These are phyloP conservation scores for Nephrotoma guestfalica DNA, from an alignment of 2,888 invertebrate genomes.

Conservation along the genomic window DNA sequence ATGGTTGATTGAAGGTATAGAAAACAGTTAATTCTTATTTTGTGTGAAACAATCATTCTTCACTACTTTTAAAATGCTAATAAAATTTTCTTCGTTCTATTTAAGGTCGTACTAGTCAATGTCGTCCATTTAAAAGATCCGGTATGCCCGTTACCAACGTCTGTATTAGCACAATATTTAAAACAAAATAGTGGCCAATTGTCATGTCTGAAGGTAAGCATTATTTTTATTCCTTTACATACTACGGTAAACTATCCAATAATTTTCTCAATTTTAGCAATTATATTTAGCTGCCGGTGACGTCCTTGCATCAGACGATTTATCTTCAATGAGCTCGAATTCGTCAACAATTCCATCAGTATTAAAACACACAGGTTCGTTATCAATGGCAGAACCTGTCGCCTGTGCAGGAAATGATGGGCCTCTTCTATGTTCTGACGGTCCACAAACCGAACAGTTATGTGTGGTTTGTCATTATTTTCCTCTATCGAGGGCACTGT, in stretches of 20 bases:
- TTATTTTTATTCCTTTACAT: background rate
- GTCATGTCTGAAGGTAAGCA: constrained; percentile 62
- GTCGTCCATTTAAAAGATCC: constrained; percentile 73
- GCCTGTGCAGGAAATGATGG: constrained; percentile 28
- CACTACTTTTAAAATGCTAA: constrained; percentile 6
- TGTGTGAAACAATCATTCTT: too few species aligned
- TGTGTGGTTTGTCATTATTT: constrained; percentile 75
- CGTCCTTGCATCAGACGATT: constrained; percentile 38
- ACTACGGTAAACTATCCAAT: background rate
- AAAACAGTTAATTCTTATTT: too few species aligned
- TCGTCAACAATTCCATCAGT: constrained; percentile 19
- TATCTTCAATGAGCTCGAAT: constrained; percentile 33
- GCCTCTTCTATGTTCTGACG: constrained; percentile 16
- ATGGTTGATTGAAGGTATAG: too few species aligned
- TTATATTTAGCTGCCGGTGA: constrained; percentile 59
- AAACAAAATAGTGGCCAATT: constrained; percentile 73
- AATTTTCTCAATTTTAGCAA: constrained; percentile 41
- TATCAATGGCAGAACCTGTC: constrained; percentile 40
- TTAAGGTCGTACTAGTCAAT: constrained; percentile 65
- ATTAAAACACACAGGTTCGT: constrained; percentile 17
- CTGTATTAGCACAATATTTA: constrained; percentile 69
- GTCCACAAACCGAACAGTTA: constrained; percentile 42
- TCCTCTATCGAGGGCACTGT: constrained; percentile 60
- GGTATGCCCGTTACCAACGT: constrained; percentile 63
- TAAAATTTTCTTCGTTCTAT: constrained; percentile 15